Evolutionary conservation across 1,140 invertebrate species (phyloP).

Genomic region (Paracyclopina nana): DNA sequence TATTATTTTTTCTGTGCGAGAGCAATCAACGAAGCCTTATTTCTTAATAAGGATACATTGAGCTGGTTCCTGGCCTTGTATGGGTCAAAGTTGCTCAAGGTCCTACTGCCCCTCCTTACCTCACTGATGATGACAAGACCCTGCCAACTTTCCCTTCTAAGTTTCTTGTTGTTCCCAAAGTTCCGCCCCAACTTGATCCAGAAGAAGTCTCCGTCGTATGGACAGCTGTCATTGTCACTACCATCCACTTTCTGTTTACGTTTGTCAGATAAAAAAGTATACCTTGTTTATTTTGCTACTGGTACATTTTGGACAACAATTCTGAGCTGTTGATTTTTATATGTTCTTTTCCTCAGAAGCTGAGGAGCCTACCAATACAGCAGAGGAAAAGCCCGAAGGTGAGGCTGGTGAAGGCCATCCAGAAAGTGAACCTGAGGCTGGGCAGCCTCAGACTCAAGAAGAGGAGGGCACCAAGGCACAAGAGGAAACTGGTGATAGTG

Average conservation of each 20-base stretch:
- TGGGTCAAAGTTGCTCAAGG: background rate
- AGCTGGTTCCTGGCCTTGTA: constrained; percentile 10
- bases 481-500: too few relatives aligned
- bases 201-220: background rate
- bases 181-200: background rate
- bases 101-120: background rate
- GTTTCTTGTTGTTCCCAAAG: too few relatives aligned
- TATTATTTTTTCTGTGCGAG: background rate
- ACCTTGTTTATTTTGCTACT: too few relatives aligned
- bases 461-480: too few relatives aligned
- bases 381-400: too few relatives aligned
- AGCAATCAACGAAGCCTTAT: background rate
- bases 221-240: background rate
- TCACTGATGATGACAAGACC: background rate
- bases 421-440: too few relatives aligned
- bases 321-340: too few relatives aligned
- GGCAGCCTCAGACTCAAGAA: too few relatives aligned
- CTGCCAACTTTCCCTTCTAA: background rate
- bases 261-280: constrained; percentile 12
- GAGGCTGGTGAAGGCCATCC: too few relatives aligned
- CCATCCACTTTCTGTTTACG: constrained; percentile 5
- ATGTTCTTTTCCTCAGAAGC: too few relatives aligned
- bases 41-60: background rate
- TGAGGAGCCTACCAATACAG: too few relatives aligned
- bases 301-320: too few relatives aligned